Conservation (phyloP, 2,113 vertebrate species). For the Saimiri boliviensis region DNA sequence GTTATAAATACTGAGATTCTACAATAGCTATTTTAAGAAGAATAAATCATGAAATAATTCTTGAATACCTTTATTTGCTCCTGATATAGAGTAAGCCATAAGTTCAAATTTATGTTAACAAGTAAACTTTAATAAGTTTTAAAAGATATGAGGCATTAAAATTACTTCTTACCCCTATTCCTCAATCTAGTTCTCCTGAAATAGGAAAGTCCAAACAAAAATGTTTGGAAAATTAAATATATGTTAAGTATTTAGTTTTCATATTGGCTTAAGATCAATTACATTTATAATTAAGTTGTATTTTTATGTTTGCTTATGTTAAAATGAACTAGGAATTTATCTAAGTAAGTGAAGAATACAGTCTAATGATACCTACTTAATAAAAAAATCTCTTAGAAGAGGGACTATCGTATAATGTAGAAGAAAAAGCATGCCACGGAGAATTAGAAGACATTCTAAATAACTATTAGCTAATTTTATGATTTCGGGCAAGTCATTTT, state of each 20-base stretch:
- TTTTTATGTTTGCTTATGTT: not conserved
- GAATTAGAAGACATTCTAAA: not conserved
- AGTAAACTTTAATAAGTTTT: slow-evolving; percentile 7
- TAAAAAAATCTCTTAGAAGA: not conserved
- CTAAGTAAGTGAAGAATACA: not conserved
- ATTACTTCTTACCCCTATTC: not conserved
- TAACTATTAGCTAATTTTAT: not conserved
- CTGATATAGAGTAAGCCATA: not conserved
- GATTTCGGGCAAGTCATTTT: not conserved
- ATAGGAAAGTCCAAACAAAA: slow-evolving; percentile 7
- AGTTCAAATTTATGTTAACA: not conserved
- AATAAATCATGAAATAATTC: not conserved
- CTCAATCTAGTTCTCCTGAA: not conserved
- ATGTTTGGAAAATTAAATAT: not conserved
- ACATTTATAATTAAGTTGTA: not conserved
- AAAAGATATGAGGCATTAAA: not conserved
- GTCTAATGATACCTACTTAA: not conserved
- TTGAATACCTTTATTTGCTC: not conserved
- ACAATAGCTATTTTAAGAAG: not conserved
- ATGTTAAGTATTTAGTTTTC: not conserved
- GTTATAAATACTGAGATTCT: not conserved
- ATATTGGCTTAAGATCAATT: not conserved
- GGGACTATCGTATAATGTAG: not conserved
- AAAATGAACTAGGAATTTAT: slow-evolving; percentile 35
- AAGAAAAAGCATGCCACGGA: not conserved